Conservation (phyloP, 2,113 vertebrate species). For the Pteruthius melanotis region DNA sequence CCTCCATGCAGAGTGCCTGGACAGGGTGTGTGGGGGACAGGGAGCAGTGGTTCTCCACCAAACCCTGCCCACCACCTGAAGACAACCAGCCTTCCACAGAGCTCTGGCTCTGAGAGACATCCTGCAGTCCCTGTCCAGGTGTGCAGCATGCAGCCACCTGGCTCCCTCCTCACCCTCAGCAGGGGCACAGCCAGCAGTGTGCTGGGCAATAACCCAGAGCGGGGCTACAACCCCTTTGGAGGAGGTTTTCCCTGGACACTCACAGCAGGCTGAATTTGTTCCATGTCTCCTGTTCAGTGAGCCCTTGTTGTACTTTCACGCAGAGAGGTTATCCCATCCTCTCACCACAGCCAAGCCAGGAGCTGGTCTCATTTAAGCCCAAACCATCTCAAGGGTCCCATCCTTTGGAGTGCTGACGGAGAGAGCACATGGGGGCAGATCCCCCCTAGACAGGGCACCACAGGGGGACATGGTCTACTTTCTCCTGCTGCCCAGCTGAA, state of each 20-base stretch:
- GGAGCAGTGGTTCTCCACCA: neutral
- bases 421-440: rapidly evolving
- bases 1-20: neutral
- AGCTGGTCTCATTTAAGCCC: neutral
- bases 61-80: neutral
- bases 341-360: rapidly evolving
- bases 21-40: neutral
- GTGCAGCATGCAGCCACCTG: rapidly evolving
- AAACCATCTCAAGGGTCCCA: neutral
- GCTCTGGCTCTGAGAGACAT: rapidly evolving
- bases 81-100: neutral
- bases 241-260: neutral
- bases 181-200: rapidly evolving
- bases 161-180: neutral
- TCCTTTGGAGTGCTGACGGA: neutral
- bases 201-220: neutral
- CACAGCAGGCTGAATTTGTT: neutral
- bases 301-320: rapidly evolving
- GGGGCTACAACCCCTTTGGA: neutral
- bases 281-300: rapidly evolving
- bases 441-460: rapidly evolving
- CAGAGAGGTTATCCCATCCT: neutral
- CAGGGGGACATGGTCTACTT: neutral
- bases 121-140: neutral
- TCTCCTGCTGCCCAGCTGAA: neutral